phyloP scores from a whole-genome alignment of 1,140 invertebrate species.

The Leptinotarsa texana region DNA sequence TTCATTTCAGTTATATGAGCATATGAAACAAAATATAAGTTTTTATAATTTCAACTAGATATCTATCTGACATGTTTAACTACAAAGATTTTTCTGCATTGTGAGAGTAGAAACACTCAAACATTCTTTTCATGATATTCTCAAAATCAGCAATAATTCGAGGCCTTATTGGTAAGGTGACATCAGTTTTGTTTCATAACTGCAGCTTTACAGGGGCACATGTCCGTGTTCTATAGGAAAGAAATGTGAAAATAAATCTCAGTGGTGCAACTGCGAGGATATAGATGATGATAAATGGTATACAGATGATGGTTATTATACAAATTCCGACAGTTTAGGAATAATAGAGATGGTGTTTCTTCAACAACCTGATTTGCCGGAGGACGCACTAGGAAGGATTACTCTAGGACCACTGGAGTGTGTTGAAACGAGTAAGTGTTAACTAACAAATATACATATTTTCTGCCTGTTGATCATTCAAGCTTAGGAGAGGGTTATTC shows the following conservation, averaged over 20 bases:
- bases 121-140: background rate
- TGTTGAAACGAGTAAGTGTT: conserved; percentile 84
- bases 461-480: no score
- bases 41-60: no score
- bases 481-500: no score
- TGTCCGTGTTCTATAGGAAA: conserved; percentile 72
- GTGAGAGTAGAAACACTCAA: no score
- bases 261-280: conserved; percentile 87
- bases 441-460: background rate
- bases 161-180: background rate
- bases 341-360: conserved; percentile 89
- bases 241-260: conserved; percentile 76
- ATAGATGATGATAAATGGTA: conserved; percentile 82
- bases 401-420: conserved; percentile 89
- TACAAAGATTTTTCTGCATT: no score
- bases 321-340: conserved; percentile 73
- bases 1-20: no score
- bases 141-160: background rate
- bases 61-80: no score
- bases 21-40: no score
- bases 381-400: conserved; percentile 81
- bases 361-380: conserved; percentile 79
- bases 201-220: conserved; percentile 62
- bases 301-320: conserved; percentile 84
- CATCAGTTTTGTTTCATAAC: conserved; percentile 30